These are phyloP conservation scores for Halesus radiatus DNA, from an alignment of 1,140 invertebrate species.

Conservation along the genomic window DNA sequence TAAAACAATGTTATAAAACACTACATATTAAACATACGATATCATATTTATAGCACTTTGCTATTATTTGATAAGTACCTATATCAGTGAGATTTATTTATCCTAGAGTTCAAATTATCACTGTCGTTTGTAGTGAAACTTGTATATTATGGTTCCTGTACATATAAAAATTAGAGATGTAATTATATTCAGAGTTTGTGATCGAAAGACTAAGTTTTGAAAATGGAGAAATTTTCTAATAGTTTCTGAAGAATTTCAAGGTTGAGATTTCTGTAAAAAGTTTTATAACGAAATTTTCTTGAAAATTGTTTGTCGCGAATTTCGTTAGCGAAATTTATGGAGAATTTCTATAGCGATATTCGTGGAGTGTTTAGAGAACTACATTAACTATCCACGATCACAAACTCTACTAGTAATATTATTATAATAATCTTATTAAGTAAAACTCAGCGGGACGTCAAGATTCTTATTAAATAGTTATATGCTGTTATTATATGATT, in stretches of 20 bases:
- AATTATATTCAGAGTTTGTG: not conserved
- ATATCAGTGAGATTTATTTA: slow-evolving; percentile 22
- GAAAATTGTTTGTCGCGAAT: too few species aligned
- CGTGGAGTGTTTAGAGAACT: too few species aligned
- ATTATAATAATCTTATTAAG: too few species aligned
- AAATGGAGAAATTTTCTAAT: not conserved
- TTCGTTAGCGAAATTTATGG: too few species aligned
- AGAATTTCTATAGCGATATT: too few species aligned
- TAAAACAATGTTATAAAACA: slow-evolving; percentile 20
- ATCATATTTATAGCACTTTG: not conserved
- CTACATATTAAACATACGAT: not conserved
- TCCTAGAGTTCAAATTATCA: slow-evolving; percentile 9
- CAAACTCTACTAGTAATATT: too few species aligned
- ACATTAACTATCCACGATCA: too few species aligned
- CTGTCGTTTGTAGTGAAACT: slow-evolving; percentile 9
- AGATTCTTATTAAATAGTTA: not conserved
- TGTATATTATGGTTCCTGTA: slow-evolving; percentile 20
- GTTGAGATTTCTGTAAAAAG: too few species aligned
- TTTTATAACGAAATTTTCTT: too few species aligned
- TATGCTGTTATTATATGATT: not conserved
- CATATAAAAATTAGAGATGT: slow-evolving; percentile 1
- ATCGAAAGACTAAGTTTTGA: not conserved
- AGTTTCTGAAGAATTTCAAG: too few species aligned
- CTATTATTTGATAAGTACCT: not conserved
- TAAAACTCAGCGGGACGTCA: not conserved